phyloP scores from a whole-genome alignment of 2,888 invertebrate species.

The Epinotia bilunana region DNA sequence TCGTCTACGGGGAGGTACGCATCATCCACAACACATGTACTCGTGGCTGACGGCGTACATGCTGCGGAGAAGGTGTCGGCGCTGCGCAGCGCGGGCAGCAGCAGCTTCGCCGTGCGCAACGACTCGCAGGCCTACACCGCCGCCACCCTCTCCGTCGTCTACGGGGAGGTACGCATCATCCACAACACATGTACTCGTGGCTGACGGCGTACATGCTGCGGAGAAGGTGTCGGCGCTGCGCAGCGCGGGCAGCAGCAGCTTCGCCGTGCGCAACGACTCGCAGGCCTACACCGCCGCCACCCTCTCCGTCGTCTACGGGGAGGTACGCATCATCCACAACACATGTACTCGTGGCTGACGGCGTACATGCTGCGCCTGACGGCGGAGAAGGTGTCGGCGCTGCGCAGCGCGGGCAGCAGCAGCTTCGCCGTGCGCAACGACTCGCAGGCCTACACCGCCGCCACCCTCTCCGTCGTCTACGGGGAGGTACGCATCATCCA shows the following conservation, averaged over 20 bases:
- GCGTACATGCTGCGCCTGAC: constrained; percentile 91
- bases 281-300: constrained; percentile 93
- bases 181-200: constrained; percentile 88
- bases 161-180: constrained; percentile 87
- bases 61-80: constrained; percentile 85
- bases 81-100: constrained; percentile 82
- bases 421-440: constrained; percentile 92
- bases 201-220: constrained; percentile 89
- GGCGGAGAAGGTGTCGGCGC: constrained; percentile 82
- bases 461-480: constrained; percentile 91
- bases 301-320: constrained; percentile 91
- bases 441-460: constrained; percentile 92
- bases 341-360: constrained; percentile 92
- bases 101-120: constrained; percentile 91
- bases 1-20: constrained; percentile 92
- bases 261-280: constrained; percentile 92
- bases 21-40: background rate
- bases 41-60: constrained; percentile 94
- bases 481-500: constrained; percentile 87
- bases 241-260: constrained; percentile 84
- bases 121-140: constrained; percentile 94
- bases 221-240: constrained; percentile 84
- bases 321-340: constrained; percentile 81
- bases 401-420: constrained; percentile 83
- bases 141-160: constrained; percentile 90